phyloP scores from a whole-genome alignment of 2,113 vertebrate species.

The Ifrita kowaldi region DNA sequence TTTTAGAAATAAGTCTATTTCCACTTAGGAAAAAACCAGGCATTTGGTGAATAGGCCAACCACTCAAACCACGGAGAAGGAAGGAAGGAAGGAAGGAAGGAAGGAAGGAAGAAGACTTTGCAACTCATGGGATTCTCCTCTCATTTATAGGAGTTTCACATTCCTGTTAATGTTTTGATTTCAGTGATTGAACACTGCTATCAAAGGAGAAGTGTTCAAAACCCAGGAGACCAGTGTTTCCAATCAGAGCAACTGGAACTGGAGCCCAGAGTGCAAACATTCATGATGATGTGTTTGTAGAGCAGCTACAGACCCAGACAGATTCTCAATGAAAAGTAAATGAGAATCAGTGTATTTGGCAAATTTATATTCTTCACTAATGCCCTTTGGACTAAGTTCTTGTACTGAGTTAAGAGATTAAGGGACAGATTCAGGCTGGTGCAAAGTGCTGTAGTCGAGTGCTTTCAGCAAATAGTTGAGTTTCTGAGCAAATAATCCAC shows the following conservation, averaged over 20 bases:
- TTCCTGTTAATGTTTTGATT: background rate
- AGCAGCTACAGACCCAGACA: background rate
- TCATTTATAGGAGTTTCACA: background rate
- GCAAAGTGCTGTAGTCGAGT: background rate
- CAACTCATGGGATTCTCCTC: fast-evolving
- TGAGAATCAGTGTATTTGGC: background rate
- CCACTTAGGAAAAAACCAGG: background rate
- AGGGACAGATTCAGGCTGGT: background rate
- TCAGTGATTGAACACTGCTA: background rate
- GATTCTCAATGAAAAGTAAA: background rate
- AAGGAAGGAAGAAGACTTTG: background rate
- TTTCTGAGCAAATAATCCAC: background rate
- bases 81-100: no score
- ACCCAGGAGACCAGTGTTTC: background rate
- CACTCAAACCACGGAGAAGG: background rate
- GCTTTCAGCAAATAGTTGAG: background rate
- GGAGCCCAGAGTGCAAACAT: background rate
- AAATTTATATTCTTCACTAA: background rate
- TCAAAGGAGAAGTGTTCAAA: background rate
- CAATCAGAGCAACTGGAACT: background rate
- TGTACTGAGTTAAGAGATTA: background rate
- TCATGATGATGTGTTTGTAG: background rate
- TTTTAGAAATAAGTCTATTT: background rate
- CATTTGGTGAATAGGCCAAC: background rate
- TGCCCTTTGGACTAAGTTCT: background rate